Conservation (phyloP, 2,888 invertebrate genomes). For the Argyresthia albistria region DNA sequence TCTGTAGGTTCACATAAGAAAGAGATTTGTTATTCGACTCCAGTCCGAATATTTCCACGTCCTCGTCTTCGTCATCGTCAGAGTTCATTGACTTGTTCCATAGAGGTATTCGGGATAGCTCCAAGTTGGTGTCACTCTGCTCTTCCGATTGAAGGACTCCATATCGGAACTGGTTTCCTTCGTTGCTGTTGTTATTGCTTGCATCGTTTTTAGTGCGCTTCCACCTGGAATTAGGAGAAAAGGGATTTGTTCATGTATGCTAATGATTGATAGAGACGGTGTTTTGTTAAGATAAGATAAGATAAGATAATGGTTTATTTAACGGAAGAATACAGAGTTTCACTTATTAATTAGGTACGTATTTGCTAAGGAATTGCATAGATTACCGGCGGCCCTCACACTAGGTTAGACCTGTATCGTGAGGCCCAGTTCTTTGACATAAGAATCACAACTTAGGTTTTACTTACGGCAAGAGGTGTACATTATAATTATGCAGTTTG, state of each 20-base stretch:
- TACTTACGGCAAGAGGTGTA: too few relatives aligned
- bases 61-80: constrained; percentile 64
- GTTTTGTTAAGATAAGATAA: too few relatives aligned
- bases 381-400: too few relatives aligned
- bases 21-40: constrained; percentile 58
- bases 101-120: constrained; percentile 52
- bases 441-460: too few relatives aligned
- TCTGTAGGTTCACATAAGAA: constrained; percentile 55
- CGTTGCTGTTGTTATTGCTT: constrained; percentile 37
- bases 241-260: not conserved
- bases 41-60: constrained; percentile 62
- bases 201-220: constrained; percentile 43
- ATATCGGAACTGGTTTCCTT: constrained; percentile 61
- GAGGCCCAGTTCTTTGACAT: too few relatives aligned
- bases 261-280: too few relatives aligned
- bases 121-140: constrained; percentile 43
- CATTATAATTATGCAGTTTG: too few relatives aligned
- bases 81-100: constrained; percentile 46
- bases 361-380: too few relatives aligned
- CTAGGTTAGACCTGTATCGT: too few relatives aligned
- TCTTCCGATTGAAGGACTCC: constrained; percentile 63
- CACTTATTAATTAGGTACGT: too few relatives aligned
- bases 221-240: constrained; percentile 35
- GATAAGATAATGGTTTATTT: too few relatives aligned
- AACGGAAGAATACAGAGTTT: too few relatives aligned